These are phyloP conservation scores for Mechanitis messenoides DNA, from an alignment of 2,888 invertebrate genomes.

Conservation along the genomic window DNA sequence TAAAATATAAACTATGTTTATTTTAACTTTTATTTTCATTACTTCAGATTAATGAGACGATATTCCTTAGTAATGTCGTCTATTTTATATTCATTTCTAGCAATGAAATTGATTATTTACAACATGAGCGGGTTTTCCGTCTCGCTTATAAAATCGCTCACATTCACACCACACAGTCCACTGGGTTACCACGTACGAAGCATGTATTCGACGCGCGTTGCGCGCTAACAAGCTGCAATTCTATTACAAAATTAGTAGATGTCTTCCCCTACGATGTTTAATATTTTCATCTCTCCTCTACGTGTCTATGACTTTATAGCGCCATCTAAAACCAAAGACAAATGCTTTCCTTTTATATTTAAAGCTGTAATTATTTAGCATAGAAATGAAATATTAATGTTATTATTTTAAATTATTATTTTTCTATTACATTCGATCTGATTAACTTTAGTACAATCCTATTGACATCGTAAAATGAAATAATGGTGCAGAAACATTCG, in stretches of 20 bases:
- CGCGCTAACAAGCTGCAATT: conserved; percentile 67
- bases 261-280: conserved; percentile 47
- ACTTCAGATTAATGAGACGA: no score
- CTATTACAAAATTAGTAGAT: conserved; percentile 66
- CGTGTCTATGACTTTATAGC: conserved; percentile 19
- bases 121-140: conserved; percentile 15
- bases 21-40: no score
- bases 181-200: conserved; percentile 48
- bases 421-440: not conserved
- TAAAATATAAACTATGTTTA: no score
- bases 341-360: no score
- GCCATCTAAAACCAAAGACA: not conserved
- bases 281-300: conserved; percentile 36
- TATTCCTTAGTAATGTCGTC: no score
- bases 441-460: conserved; percentile 3
- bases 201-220: conserved; percentile 62
- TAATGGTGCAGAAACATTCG: conserved; percentile 6
- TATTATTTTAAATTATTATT: not conserved
- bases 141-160: conserved; percentile 34
- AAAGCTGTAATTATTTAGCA: no score
- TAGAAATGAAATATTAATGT: not conserved
- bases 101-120: not conserved
- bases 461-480: conserved; percentile 11
- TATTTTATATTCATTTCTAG: no score
- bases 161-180: conserved; percentile 30